Evolutionary conservation across 2,888 invertebrate species (phyloP).

Genomic region (Tortricodes alternella): DNA sequence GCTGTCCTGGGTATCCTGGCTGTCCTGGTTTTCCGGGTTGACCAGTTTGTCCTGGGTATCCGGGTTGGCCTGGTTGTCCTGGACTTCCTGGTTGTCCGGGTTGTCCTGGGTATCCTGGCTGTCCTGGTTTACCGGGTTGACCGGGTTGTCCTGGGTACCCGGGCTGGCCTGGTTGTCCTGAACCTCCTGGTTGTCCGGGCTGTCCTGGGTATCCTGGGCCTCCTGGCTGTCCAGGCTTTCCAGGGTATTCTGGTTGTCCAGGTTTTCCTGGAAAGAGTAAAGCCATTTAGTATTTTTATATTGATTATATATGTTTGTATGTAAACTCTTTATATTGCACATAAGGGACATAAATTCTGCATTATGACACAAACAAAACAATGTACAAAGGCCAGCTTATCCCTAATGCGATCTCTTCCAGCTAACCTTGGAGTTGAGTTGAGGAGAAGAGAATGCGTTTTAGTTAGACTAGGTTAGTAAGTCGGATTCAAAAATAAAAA

Average conservation of each 20-base stretch:
- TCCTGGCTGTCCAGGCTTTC: slow-evolving; percentile 11
- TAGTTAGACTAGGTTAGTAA: too few species aligned
- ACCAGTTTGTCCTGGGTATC: slow-evolving; percentile 40
- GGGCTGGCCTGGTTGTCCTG: slow-evolving; percentile 9
- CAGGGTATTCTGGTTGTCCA: neutral
- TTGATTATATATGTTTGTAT: neutral
- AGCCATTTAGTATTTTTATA: neutral
- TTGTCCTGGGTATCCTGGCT: slow-evolving; percentile 35
- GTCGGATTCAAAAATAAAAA: too few species aligned
- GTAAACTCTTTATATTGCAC: too few species aligned
- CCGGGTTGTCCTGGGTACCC: slow-evolving; percentile 23
- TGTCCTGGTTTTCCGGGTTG: slow-evolving; percentile 34
- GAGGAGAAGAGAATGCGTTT: too few species aligned
- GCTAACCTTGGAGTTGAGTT: too few species aligned
- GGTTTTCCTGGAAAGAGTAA: neutral
- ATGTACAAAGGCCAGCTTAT: too few species aligned
- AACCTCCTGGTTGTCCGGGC: slow-evolving; percentile 9
- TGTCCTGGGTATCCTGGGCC: slow-evolving; percentile 5
- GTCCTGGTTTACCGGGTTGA: slow-evolving; percentile 24
- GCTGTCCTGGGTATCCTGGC: slow-evolving; percentile 38
- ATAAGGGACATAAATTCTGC: too few species aligned
- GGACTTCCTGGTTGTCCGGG: slow-evolving; percentile 45
- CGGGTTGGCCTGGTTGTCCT: slow-evolving; percentile 46
- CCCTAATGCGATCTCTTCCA: too few species aligned
- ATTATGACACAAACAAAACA: too few species aligned